A percentile compares a stretch with the other conserved stretches of the same genome.
phyloP scores from a whole-genome alignment of 2,888 invertebrate genomes.

The Mantis religiosa region DNA sequence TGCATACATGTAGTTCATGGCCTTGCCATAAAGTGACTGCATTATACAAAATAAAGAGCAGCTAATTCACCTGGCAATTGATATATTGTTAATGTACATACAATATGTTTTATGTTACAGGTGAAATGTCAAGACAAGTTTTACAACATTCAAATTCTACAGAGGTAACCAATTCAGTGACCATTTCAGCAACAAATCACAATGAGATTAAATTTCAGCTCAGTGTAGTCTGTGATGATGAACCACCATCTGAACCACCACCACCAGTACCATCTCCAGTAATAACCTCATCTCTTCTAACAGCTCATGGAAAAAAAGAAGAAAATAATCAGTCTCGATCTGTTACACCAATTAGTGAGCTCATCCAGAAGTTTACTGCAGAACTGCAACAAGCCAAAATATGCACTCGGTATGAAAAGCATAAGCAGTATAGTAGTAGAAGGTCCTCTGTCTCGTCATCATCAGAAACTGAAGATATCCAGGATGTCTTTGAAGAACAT shows the following conservation, averaged over 20 bases:
- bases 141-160: neutral
- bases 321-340: neutral
- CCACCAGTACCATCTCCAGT: neutral
- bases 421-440: neutral
- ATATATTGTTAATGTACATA: neutral
- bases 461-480: neutral
- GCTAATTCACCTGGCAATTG: too few relatives aligned
- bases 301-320: neutral
- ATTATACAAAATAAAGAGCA: too few relatives aligned
- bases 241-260: neutral
- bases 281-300: neutral
- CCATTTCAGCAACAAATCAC: neutral
- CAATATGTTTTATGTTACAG: neutral
- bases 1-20: too few relatives aligned
- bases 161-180: neutral
- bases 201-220: neutral
- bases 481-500: neutral
- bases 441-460: neutral
- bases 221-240: neutral
- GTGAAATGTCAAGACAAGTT: neutral
- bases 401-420: neutral
- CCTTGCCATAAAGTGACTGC: too few relatives aligned
- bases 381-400: neutral
- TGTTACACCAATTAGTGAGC: neutral
- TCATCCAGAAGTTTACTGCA: conserved; percentile 1